Conservation (phyloP, 2,888 invertebrate species). For the Idaea aversata region DNA sequence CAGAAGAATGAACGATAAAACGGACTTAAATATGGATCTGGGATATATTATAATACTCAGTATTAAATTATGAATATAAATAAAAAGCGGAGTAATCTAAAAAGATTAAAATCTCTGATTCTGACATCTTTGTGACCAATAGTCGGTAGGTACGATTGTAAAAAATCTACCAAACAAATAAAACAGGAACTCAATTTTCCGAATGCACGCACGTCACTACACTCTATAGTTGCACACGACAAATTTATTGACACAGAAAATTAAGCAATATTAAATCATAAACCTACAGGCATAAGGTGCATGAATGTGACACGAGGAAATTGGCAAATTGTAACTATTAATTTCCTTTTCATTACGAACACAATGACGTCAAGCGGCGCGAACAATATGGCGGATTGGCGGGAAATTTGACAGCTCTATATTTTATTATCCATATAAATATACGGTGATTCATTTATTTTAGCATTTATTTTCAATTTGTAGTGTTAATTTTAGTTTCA, state of each 20-base stretch:
- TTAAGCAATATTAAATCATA: conserved; percentile 34
- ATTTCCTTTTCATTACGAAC: conserved; percentile 69
- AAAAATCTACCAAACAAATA: conserved; percentile 23
- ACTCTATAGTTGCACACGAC: conserved; percentile 42
- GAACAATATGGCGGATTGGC: conserved; percentile 65
- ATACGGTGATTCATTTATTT: conserved; percentile 13
- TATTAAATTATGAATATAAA: background rate
- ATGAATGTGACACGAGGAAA: conserved; percentile 16
- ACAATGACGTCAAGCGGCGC: conserved; percentile 66
- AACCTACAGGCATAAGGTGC: conserved; percentile 19
- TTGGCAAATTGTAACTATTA: conserved; percentile 59
- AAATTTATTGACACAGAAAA: conserved; percentile 17
- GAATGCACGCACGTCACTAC: conserved; percentile 40
- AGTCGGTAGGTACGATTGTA: background rate
- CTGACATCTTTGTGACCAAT: background rate
- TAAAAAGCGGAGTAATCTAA: background rate
- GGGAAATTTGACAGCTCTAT: conserved; percentile 65
- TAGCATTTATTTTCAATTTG: conserved; percentile 10
- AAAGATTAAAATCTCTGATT: background rate
- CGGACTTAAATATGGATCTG: too few species aligned
- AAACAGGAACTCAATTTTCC: conserved; percentile 43
- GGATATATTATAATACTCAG: too few species aligned
- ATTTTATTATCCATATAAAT: conserved; percentile 18
- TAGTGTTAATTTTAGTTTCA: background rate
- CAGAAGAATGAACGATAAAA: background rate